Base-by-base conservation (phyloP, 2,888 invertebrate genomes). In the Acronicta leporina region DNA sequence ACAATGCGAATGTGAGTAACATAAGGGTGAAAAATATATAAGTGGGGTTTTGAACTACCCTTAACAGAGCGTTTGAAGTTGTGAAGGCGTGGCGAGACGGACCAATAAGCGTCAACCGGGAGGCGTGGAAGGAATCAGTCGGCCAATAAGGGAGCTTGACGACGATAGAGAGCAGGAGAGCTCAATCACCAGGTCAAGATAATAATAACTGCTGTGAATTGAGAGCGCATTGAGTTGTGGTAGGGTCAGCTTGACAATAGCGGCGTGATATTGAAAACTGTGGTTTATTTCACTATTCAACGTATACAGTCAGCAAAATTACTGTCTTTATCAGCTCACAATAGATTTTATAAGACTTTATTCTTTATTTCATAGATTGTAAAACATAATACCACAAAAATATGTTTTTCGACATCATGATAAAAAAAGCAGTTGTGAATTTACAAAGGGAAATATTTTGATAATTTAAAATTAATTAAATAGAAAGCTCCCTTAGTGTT, bases 1-100 rank as follows among this genome's bases (percentile, higher is more conserved):
- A 87, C 84, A 86, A 87, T 86, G 85, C 92, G 89, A 94, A 93
- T 94, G 90, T 87, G 89, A 85, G 86, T 84, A 86, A 90, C 89
- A 90, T 90, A 90, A 93, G 94, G 94, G 94, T 92, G 92, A 86
- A 92, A 91, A 92, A 93, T 94, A 94, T 94, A 94, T 92, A 94
- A 94, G 91, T 92, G 89, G 90, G 93, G 90, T 88, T 87, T 84
- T 84, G 84, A 91, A 89, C 90, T 92, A 92, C 93, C 91, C 91
- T 90, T 88, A 88, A 82, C 87, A 86, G 85, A 89, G 89, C 87
- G 88, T 92, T 88, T 80, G 73, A 87, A 90, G 89, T 87, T 83
- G 80, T 53, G 76, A 69, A 82, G 92, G 93, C 94, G 94, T 90
- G 91, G 85, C 87, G 76, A 68, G 68, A 61, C 66, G 79, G 67